Evolutionary conservation across 2,113 vertebrate species (phyloP).

Genomic region (Xenus cinereus): DNA sequence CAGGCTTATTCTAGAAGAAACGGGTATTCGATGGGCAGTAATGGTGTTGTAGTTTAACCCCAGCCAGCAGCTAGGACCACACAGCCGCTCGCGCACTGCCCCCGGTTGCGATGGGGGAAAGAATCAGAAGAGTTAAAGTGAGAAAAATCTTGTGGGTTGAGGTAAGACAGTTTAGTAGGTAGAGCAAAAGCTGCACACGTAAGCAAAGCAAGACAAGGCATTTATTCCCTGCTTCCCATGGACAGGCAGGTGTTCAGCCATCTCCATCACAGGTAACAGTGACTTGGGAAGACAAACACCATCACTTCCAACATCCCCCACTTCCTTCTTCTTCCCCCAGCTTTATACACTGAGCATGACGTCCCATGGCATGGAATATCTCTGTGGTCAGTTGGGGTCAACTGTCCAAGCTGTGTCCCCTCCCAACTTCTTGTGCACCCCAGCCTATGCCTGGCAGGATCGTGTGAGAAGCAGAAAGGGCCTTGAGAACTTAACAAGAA

Average conservation of each 20-base stretch:
- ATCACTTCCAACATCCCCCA: no score
- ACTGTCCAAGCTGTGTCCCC: neutral
- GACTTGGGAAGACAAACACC: neutral
- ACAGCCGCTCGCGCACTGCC: neutral
- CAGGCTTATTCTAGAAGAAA: neutral
- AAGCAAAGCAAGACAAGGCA: neutral
- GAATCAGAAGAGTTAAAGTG: neutral
- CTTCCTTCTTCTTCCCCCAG: neutral
- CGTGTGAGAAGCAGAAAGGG: neutral
- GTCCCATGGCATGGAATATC: neutral
- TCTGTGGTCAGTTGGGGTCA: neutral
- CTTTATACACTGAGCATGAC: neutral
- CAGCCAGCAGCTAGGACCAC: neutral
- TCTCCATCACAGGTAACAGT: no score
- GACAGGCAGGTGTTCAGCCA: neutral
- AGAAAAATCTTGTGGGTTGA: neutral
- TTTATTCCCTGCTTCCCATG: neutral
- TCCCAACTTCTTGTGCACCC: neutral
- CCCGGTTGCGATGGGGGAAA: neutral
- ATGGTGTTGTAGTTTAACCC: neutral
- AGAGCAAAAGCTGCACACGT: neutral
- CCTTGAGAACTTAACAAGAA: neutral
- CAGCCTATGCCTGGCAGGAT: neutral
- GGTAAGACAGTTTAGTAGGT: neutral
- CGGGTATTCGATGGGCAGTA: fast-evolving